Evolutionary conservation across 2,797 vertebrate species (phyloP), one percentile per base, ranked within the genome.

Genomic region (Antrozous pallidus): DNA sequence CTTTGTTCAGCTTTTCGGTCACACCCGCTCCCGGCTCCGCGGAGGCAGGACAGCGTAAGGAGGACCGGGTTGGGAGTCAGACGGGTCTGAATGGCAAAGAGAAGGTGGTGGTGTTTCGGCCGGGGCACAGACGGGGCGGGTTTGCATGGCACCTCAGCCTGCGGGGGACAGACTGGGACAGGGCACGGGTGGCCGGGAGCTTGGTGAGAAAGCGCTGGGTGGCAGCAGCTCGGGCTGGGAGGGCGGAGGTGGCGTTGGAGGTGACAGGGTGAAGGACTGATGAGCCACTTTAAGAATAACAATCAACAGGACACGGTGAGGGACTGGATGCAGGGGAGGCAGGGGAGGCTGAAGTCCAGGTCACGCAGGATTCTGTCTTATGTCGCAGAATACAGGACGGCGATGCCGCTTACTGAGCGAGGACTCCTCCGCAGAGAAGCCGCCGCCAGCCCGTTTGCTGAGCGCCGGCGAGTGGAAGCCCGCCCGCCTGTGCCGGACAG

Each of bases 1-100:
- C 67, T 80, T 83, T 90, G 75, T 28, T 61, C 5, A 28, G 31
- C 17, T 75, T 88, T 74, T 78, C 38, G 82, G 75, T 71, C 70
- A 91, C 78, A n/a, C 78, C 36, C 14, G 26, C 26, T 86, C 26
- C 38, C 38, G 31, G 33, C 22, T 61, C 71, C 33, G 73, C 2
- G 28, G 33, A 63, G 18, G 47, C 14, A 69, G 88, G 61, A 71
- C 0, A 16, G 22, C 13, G 4, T 4, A 36, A 77, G 67, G 18
- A 65, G 31, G 42, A 26, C 16, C 61, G 33, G n/a, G 69, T 69
- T 18, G 38, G 10, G 9, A 88, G 42, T 58, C 31, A 38, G 80
- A 61, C 13, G 67, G 33, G 79, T 3, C 8, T 54, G 36, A 22
- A 26, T 78, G n/a, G 78, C 40, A 90, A 56, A 6, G 31, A 26